These are phyloP conservation scores for Drosophila pseudoananassae DNA, from an alignment of 1,140 invertebrate genomes.

Conservation along the genomic window DNA sequence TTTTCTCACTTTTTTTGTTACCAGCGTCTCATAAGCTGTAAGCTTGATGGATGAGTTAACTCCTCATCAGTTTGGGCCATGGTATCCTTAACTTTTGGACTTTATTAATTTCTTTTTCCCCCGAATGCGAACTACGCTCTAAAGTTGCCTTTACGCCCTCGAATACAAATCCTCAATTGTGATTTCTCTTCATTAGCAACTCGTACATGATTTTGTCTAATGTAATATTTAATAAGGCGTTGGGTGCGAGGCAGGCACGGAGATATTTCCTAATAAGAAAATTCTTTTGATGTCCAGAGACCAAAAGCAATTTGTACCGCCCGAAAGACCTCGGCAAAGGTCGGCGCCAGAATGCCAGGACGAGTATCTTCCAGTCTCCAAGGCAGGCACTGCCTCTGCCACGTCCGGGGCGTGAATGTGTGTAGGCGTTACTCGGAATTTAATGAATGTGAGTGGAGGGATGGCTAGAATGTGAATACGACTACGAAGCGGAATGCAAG, in stretches of 20 bases:
- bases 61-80: background rate
- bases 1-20: slow-evolving; percentile 9
- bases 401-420: slow-evolving; percentile 4
- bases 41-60: slow-evolving; percentile 24
- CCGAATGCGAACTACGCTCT: background rate
- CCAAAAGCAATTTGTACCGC: slow-evolving; percentile 47
- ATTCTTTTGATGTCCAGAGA: slow-evolving; percentile 69
- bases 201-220: slow-evolving; percentile 34
- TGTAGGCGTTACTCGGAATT: slow-evolving; percentile 54
- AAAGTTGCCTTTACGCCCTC: background rate
- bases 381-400: background rate
- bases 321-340: slow-evolving; percentile 35
- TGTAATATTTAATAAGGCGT: slow-evolving; percentile 59
- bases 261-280: slow-evolving; percentile 61
- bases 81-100: slow-evolving; percentile 1
- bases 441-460: slow-evolving; percentile 55
- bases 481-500: slow-evolving; percentile 41
- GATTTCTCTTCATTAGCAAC: slow-evolving; percentile 38
- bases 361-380: slow-evolving; percentile 2
- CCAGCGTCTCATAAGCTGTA: slow-evolving; percentile 17
- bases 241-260: slow-evolving; percentile 6
- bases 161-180: slow-evolving; percentile 2
- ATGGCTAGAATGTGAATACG: slow-evolving; percentile 48
- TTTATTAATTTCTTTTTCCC: background rate
- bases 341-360: slow-evolving; percentile 44